Evolutionary conservation across 1,140 invertebrate species (phyloP), one percentile per base, ranked within the genome.

Genomic region (Proctacanthus coquilletti): DNA sequence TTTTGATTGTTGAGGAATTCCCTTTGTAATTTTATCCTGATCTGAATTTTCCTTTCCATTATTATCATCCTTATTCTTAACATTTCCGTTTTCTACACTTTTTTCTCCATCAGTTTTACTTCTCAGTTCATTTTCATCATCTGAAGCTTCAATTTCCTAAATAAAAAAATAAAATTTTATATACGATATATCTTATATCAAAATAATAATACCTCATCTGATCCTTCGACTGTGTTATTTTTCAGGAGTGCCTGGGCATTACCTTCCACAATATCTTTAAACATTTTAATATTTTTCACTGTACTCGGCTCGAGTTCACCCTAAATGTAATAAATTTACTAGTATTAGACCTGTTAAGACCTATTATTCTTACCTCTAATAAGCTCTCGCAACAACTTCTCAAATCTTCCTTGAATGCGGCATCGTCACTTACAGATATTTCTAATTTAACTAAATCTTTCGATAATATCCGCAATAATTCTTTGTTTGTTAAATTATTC

Each of bases 401-500:
- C 42, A 59, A 44, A 33, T 57, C 50, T n/a, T 41, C 23, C 35
- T 54, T 59, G 1, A 56, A 9, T 11, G 43, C 18, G 18, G 41
- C 20, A 18, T 40, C 39, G 10, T 51, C 42, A 1, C 14, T 21
- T 3, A 52, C 43, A 37, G 48, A 51, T 0, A 60, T 32, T n/a
- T 47, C 41, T 1, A 60, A 35, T 2, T 36, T 39, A 5, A 43
- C 45, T 4, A 60, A 34, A 29, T 60, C 57, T 32, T 56, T 60
- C 18, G 52, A 42, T 21, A 60, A 18, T 1, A 60, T 39, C 5
- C 52, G 51, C 15, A 57, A 52, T 34, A 60, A 49, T 8, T 60
- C 56, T 32, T 50, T 56, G 21, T 49, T 52, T n/a, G 48, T 48
- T 18, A 47, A 45, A 36, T 51, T 58, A 37, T 57, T 53, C 0